Base-by-base conservation (phyloP, 2,797 vertebrate species). In the Pempheris klunzingeri region DNA sequence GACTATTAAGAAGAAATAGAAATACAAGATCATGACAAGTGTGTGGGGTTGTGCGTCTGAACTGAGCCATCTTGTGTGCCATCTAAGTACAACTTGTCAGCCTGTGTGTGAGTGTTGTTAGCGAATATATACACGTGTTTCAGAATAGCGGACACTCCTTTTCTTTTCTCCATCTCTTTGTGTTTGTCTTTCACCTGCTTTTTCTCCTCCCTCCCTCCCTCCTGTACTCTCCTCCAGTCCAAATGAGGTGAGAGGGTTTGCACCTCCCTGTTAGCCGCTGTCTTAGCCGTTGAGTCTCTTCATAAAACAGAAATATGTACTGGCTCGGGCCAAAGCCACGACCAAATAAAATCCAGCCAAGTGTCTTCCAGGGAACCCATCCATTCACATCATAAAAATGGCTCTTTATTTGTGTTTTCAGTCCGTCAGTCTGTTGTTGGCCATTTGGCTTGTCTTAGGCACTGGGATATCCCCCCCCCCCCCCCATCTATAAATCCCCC, bases 291-390 rank as follows among this genome's bases (percentile, higher is more conserved):
- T 90, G 90, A 91, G 79, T 90, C 90, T 88, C 87, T 92, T 92
- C 91, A 92, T 93, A 93, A 93, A 93, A 93, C 84, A 92, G 90
- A 93, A 93, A 93, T 93, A 93, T 92, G 92, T 88, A 92, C 91
- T 93, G 89, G 85, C 87, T 90, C 74, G 79, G 77, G 82, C 87
- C 78, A 92, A 92, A 92, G 90, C 90, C 87, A 71, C 66, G 72
- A 89, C 80, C 84, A 89, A 93, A 93, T 92, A 86, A 87, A 86
- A 88, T 58, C 80, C 85, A 87, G 87, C 84, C 90, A 93, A 94
- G 92, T 88, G 84, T 93, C 92, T 92, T 90, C 74, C 65, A 81
- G 76, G 75, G 85, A 92, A 78, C 72, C 88, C 87, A 88, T 93
- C 89, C 86, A 92, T 93, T 92, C 90, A 85, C 87, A 70, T 82